Conservation (phyloP, 2,113 vertebrate species). For the Falco punctatus region DNA sequence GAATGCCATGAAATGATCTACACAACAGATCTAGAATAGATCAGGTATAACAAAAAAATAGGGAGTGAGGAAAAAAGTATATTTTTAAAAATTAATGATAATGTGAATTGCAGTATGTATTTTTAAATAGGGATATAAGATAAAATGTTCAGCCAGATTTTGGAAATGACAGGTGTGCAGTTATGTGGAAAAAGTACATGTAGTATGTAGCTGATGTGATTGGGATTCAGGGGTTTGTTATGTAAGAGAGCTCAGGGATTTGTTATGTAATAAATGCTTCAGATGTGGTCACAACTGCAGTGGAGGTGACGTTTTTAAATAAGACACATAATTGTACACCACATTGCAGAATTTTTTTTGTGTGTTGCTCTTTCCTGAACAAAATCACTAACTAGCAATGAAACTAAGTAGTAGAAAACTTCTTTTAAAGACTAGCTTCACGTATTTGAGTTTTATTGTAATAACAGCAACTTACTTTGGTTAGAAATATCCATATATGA, state of each 20-base stretch:
- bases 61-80: not conserved
- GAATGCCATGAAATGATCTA: not conserved
- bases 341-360: not conserved
- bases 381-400: not conserved
- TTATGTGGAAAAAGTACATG: not conserved
- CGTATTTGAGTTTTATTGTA: not conserved
- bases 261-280: conserved; percentile 4
- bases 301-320: not conserved
- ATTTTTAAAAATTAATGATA: not conserved
- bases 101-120: not conserved
- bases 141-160: not conserved
- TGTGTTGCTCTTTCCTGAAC: not conserved
- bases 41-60: not conserved
- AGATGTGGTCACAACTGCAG: not conserved
- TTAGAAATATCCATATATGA: not conserved
- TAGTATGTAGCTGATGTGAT: not conserved
- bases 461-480: not conserved
- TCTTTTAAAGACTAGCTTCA: not conserved
- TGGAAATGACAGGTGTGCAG: conserved; percentile 13
- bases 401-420: not conserved
- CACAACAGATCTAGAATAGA: not conserved
- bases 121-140: not conserved
- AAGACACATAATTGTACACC: not conserved
- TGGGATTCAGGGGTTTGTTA: conserved; percentile 41
- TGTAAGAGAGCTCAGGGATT: conserved; percentile 5